Percentiles rank a stretch among this genome's conserved stretches.
Evolutionary conservation across 2,113 vertebrate genomes (phyloP).

Genomic region (Mohoua ochrocephala): DNA sequence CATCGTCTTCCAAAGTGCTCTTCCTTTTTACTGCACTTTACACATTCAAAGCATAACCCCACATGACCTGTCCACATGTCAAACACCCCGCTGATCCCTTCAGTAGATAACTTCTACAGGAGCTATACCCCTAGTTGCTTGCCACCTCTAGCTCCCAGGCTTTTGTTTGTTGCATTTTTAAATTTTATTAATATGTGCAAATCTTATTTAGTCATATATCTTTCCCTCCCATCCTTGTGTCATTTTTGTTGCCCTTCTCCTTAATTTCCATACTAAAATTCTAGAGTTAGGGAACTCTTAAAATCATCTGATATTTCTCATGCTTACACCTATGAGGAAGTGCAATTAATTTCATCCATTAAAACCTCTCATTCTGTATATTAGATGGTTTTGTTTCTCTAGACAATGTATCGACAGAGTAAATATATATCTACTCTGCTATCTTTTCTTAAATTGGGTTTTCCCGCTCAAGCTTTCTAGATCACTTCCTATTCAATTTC

Average conservation of each 20-base stretch:
- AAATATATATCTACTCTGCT: neutral
- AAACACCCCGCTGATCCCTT: neutral
- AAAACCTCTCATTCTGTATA: neutral
- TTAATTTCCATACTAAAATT: neutral
- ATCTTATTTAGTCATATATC: neutral
- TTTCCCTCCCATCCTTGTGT: neutral
- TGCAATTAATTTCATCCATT: neutral
- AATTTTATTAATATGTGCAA: neutral
- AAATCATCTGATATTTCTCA: neutral
- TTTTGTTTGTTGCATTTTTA: neutral
- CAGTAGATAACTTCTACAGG: neutral
- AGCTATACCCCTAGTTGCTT: rapidly evolving
- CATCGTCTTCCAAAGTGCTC: neutral
- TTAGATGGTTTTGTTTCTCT: neutral
- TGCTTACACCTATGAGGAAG: neutral
- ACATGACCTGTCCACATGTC: neutral
- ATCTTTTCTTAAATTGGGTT: neutral
- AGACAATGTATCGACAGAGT: neutral
- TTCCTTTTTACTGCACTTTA: neutral
- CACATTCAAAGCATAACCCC: neutral
- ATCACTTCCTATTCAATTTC: neutral
- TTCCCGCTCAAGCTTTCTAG: neutral
- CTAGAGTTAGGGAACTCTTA: neutral
- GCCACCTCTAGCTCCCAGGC: neutral
- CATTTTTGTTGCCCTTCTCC: neutral